phyloP scores from a whole-genome alignment of 2,113 vertebrate genomes.

The Chionodraco myersi region DNA sequence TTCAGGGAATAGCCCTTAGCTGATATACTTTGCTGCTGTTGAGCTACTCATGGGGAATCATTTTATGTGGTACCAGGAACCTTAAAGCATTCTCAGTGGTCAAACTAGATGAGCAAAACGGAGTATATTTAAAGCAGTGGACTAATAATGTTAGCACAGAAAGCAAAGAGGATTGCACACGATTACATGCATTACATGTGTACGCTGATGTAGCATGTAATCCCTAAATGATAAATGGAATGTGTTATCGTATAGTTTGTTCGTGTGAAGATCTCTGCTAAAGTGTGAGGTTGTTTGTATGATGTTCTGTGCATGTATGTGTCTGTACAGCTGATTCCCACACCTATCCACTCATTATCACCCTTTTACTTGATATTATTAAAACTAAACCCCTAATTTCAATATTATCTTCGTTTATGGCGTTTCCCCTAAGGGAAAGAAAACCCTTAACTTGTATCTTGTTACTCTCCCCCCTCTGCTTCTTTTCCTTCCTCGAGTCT shows the following conservation, averaged over 20 bases:
- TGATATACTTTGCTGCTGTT: background rate
- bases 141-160: conserved; percentile 14
- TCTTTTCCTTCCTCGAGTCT: conserved; percentile 37
- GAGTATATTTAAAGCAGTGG: conserved; percentile 23
- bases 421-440: conserved; percentile 19
- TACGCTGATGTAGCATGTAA: conserved; percentile 7
- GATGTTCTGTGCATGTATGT: background rate
- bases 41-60: background rate
- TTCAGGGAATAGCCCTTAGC: background rate
- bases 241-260: background rate
- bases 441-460: conserved; percentile 10
- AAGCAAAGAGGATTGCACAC: background rate
- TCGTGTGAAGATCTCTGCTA: background rate
- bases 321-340: background rate
- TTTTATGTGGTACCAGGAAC: conserved; percentile 23
- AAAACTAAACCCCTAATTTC: conserved; percentile 25
- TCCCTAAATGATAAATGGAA: background rate
- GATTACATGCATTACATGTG: conserved; percentile 27
- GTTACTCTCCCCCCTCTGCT: background rate
- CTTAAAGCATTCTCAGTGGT: conserved; percentile 8
- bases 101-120: conserved; percentile 24
- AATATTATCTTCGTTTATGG: conserved; percentile 27
- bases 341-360: conserved; percentile 20
- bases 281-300: background rate
- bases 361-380: conserved; percentile 30